Percentiles rank a stretch among this genome's conserved stretches.
These are phyloP conservation scores for Cassiopea andromeda DNA, from an alignment of 30 jellyfish, hydroid and myxozoan species.

Conservation along the genomic window DNA sequence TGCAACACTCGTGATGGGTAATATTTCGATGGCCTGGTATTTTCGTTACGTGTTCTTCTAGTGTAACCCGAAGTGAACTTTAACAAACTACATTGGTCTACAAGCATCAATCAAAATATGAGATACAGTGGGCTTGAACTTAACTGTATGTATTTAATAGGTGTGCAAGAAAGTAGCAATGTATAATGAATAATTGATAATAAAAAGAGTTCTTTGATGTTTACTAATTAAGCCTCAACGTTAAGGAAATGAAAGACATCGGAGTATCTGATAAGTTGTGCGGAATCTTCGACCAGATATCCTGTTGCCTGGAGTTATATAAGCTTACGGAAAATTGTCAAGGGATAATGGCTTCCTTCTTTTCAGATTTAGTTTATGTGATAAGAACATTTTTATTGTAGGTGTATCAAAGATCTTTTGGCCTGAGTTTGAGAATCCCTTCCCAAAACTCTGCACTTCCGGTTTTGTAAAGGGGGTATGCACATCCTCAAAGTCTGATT, in stretches of 20 bases:
- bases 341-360: background rate
- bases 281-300: background rate
- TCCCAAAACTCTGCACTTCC: slow-evolving; percentile 39
- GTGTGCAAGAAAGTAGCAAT: background rate
- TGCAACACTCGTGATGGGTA: too few relatives aligned
- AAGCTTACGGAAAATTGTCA: background rate
- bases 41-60: too few relatives aligned
- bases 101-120: too few relatives aligned
- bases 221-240: too few relatives aligned
- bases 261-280: background rate
- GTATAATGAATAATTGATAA: too few relatives aligned
- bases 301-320: background rate
- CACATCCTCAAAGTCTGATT: slow-evolving; percentile 17
- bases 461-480: slow-evolving; percentile 8
- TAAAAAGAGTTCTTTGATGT: too few relatives aligned
- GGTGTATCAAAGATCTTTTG: background rate
- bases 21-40: too few relatives aligned
- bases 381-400: background rate
- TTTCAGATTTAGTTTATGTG: background rate
- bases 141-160: background rate
- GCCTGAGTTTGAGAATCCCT: slow-evolving; percentile 9
- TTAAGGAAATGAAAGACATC: too few relatives aligned
- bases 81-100: too few relatives aligned
- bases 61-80: too few relatives aligned
- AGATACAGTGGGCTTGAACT: too few relatives aligned